Evolutionary conservation across 2,797 vertebrate species (phyloP).

Genomic region (Neopelma chrysocephalum): DNA sequence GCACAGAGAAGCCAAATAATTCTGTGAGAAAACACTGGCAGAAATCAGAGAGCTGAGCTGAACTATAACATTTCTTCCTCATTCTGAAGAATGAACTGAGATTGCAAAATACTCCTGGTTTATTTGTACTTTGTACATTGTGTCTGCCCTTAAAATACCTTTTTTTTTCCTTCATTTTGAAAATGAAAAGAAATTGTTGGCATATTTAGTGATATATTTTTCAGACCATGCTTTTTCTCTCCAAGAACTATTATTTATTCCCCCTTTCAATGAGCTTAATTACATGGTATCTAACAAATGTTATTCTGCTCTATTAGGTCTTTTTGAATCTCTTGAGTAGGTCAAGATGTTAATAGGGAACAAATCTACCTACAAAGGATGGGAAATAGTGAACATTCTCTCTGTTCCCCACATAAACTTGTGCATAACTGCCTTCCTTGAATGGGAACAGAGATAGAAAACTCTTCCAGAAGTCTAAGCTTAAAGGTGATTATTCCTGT

Average conservation of each 20-base stretch:
- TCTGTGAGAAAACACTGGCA: neutral
- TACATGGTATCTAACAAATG: neutral
- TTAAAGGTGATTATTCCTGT: neutral
- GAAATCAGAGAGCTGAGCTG: neutral
- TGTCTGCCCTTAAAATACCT: accelerated
- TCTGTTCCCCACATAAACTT: neutral
- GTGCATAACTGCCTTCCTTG: neutral
- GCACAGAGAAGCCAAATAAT: neutral
- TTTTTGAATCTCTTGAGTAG: neutral
- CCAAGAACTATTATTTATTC: neutral
- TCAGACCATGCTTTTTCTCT: neutral
- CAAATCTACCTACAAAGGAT: neutral
- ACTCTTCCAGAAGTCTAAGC: neutral
- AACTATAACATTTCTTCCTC: neutral
- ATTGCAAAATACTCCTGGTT: neutral
- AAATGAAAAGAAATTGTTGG: neutral
- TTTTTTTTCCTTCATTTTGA: neutral
- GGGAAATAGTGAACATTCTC: neutral
- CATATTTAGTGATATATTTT: neutral
- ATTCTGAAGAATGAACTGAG: neutral
- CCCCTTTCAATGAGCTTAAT: neutral
- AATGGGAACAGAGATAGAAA: neutral
- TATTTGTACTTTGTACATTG: neutral
- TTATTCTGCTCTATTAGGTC: neutral
- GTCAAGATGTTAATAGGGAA: neutral